Evolutionary conservation across 2,113 vertebrate species (phyloP).

Genomic region (Illadopsis cleaveri): DNA sequence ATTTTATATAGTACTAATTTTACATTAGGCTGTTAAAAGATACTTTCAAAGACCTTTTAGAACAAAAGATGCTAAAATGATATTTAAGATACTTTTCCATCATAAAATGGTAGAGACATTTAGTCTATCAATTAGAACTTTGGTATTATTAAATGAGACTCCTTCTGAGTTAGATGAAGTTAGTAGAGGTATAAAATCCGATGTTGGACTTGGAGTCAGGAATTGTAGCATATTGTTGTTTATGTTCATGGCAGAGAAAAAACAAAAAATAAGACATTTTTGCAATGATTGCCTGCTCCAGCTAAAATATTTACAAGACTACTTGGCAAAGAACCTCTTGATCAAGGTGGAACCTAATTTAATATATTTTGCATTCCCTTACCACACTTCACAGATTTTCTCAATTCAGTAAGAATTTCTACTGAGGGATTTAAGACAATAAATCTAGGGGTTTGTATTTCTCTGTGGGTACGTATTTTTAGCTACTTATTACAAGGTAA

Average conservation of each 20-base stretch:
- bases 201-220: background rate
- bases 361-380: background rate
- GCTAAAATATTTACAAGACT: background rate
- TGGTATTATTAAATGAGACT: background rate
- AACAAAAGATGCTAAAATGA: background rate
- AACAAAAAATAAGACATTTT: background rate
- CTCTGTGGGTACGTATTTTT: background rate
- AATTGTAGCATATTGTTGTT: background rate
- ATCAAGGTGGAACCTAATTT: background rate
- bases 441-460: background rate
- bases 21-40: background rate
- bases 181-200: background rate
- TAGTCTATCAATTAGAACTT: background rate
- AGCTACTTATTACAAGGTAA: background rate
- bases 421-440: background rate
- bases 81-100: background rate
- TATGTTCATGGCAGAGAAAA: background rate
- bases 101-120: background rate
- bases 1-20: background rate
- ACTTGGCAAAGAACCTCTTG: background rate
- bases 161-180: background rate
- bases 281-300: background rate
- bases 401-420: background rate
- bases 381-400: background rate
- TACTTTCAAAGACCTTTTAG: background rate